phyloP scores from a whole-genome alignment of 2,888 invertebrate species.

The Xestia ashworthii region DNA sequence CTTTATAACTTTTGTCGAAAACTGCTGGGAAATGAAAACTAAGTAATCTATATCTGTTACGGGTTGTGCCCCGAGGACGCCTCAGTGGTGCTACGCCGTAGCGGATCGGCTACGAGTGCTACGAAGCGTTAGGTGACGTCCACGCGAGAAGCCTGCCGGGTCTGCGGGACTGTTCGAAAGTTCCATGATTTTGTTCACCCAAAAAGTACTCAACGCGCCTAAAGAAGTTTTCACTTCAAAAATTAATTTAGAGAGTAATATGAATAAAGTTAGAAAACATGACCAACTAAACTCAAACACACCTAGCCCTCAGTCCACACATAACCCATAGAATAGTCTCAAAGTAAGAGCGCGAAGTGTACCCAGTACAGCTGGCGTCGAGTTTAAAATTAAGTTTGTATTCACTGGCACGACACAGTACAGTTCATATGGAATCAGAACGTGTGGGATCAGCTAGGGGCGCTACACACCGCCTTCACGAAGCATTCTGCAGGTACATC shows the following conservation, averaged over 20 bases:
- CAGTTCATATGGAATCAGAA: conserved; percentile 51
- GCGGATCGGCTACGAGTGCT: too few species aligned
- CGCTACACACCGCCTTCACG: background rate
- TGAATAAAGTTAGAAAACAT: background rate
- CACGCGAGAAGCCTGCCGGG: too few species aligned
- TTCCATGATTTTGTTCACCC: too few species aligned
- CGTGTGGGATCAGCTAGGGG: conserved; percentile 28
- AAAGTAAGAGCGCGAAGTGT: conserved; percentile 23
- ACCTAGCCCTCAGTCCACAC: background rate
- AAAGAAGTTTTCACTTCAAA: too few species aligned
- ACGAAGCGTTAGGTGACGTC: too few species aligned
- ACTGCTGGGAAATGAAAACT: too few species aligned
- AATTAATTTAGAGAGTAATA: background rate
- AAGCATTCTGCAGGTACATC: background rate
- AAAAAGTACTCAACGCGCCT: too few species aligned
- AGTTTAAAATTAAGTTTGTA: conserved; percentile 62
- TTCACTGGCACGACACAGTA: conserved; percentile 27
- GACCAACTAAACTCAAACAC: background rate
- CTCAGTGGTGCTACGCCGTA: too few species aligned
- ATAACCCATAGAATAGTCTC: conserved; percentile 23
- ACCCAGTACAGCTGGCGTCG: conserved; percentile 26
- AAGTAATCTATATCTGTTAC: too few species aligned
- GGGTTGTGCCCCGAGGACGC: too few species aligned
- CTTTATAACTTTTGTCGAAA: too few species aligned
- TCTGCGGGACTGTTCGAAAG: too few species aligned